Evolutionary conservation across 1,140 invertebrate species (phyloP), one percentile per base, ranked within the genome.

Genomic region (Drosophila takahashii): DNA sequence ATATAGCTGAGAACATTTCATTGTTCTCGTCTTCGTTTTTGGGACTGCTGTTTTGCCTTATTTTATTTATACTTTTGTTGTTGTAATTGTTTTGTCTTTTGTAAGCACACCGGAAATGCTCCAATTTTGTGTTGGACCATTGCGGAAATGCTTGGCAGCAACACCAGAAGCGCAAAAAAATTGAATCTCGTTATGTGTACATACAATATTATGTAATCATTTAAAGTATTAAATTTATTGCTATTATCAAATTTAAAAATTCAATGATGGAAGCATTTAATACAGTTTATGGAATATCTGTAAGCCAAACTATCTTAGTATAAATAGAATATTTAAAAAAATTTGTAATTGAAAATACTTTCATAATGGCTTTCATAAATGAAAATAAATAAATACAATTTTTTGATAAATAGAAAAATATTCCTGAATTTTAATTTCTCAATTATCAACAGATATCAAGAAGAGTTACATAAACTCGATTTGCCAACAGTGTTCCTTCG

Each of bases 71-170:
- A 64, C 73, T 67, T 32, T 61, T 73, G 62, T 50, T 39, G 15
- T 37, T 50, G 45, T 59, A 53, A 45, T 59, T 59, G 50, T 74
- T 64, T 56, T 65, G 71, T 58, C 60, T 72, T 70, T 70, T 76
- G 83, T 69, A 76, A 87, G 70, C 71, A 66, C 83, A 86, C 78
- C 83, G 83, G 83, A 86, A 87, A 83, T 83, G 83, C 79, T 87
- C 77, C 83, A 87, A 87, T 83, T 85, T 79, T 60, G 34, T 53
- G 79, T 76, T 65, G 70, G 58, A 64, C 66, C 66, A 54, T 64
- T 79, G 75, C 84, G 83, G 79, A 86, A 81, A 81, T 79, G 78
- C 65, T 62, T 71, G 78, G 64, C 69, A 81, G 64, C 60, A 67
- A 45, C 51, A 76, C 52, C 67, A 60, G 22, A 11, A 37, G 39